phyloP scores from a whole-genome alignment of 2,797 vertebrate species.

The Schizopygopsis pylzovi region DNA sequence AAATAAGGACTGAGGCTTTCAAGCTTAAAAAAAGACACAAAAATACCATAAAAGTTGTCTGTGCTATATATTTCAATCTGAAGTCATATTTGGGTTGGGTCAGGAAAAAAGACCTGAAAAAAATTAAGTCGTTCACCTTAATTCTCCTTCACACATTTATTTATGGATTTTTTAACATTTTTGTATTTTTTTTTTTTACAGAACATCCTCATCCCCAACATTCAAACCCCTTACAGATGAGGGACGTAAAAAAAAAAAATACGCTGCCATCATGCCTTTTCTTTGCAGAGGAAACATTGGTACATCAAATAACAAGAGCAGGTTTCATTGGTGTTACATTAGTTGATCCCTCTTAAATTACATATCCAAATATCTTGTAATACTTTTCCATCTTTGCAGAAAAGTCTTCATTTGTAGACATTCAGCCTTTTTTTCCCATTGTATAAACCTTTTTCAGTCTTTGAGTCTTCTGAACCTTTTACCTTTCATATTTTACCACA shows the following conservation, averaged over 20 bases:
- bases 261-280: not conserved
- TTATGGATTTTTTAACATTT: too few species aligned
- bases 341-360: not conserved
- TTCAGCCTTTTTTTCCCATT: too few species aligned
- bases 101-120: not conserved
- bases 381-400: not conserved
- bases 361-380: not conserved
- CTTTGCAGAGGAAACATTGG: not conserved
- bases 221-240: not conserved
- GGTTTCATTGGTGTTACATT: not conserved
- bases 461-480: not conserved
- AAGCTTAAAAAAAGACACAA: not conserved
- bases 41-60: not conserved
- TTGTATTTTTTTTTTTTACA: not conserved
- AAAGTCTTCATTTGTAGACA: not conserved
- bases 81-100: not conserved
- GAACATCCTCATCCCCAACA: not conserved
- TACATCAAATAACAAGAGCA: not conserved
- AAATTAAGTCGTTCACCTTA: not conserved
- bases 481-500: not conserved
- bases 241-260: not conserved
- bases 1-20: not conserved
- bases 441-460: too few species aligned
- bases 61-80: not conserved
- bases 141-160: not conserved